Evolutionary conservation across 2,888 invertebrate genomes (phyloP).

Genomic region (Lithophane leautieri): DNA sequence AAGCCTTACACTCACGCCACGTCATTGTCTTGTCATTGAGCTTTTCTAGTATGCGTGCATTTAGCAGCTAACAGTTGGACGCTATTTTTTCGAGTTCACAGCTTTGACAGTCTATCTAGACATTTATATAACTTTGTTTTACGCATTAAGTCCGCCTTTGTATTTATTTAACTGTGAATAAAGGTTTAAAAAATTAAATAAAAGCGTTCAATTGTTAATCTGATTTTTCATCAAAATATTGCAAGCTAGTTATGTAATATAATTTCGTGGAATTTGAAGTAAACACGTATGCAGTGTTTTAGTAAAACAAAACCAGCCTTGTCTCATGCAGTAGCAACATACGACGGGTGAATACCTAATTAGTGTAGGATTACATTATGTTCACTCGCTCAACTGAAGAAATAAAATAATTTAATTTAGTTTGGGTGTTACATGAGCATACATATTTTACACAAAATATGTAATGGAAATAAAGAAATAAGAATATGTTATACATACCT

Average conservation of each 20-base stretch:
- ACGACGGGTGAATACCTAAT: constrained; percentile 66
- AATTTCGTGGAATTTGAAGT: constrained; percentile 42
- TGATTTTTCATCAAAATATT: neutral
- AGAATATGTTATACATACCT: neutral
- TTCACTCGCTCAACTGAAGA: constrained; percentile 53
- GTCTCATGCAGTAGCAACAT: constrained; percentile 54
- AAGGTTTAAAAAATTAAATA: neutral
- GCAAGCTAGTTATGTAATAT: constrained; percentile 17
- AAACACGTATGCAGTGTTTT: constrained; percentile 50
- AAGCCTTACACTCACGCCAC: too few relatives aligned
- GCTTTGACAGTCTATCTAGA: too few relatives aligned
- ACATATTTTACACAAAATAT: constrained; percentile 10
- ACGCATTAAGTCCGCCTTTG: too few relatives aligned
- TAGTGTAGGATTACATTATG: constrained; percentile 59
- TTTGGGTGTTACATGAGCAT: constrained; percentile 4
- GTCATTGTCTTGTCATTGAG: too few relatives aligned
- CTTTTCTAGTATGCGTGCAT: too few relatives aligned
- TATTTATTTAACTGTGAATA: neutral
- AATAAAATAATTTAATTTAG: constrained; percentile 61
- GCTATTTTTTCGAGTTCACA: too few relatives aligned
- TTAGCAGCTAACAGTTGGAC: too few relatives aligned
- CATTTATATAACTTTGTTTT: neutral
- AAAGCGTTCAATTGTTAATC: too few relatives aligned
- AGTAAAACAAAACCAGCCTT: constrained; percentile 52
- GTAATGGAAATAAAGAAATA: neutral